Evolutionary conservation across 2,797 vertebrate species (phyloP).

Genomic region (Falco cherrug): DNA sequence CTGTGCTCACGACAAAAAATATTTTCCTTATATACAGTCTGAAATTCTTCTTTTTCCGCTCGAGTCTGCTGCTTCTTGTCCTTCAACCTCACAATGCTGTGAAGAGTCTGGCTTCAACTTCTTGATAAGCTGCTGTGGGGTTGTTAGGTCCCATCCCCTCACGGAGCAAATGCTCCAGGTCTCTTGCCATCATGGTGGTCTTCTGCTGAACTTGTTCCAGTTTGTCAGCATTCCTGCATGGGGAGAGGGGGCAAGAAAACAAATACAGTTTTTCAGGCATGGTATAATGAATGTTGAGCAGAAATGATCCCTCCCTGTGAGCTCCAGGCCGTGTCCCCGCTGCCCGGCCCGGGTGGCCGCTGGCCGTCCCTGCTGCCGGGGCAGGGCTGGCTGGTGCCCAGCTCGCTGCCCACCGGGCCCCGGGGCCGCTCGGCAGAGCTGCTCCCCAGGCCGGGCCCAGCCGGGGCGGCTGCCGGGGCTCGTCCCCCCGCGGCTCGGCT

Average conservation of each 20-base stretch:
- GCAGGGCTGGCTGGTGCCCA: neutral
- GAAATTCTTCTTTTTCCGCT: neutral
- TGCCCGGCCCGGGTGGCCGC: accelerated
- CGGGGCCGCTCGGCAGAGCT: neutral
- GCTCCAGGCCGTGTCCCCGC: accelerated
- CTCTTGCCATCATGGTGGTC: neutral
- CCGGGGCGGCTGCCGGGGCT: neutral
- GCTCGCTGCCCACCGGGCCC: neutral
- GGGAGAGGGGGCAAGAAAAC: neutral
- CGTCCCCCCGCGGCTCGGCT: neutral
- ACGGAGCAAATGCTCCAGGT: neutral
- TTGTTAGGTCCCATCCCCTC: neutral
- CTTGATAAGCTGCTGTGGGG: neutral
- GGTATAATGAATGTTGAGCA: neutral
- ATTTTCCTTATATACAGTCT: neutral
- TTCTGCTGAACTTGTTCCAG: neutral
- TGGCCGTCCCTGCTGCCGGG: neutral
- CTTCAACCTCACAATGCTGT: neutral
- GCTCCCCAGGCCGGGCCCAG: neutral
- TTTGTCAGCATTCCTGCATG: too few relatives aligned
- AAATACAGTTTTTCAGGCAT: neutral
- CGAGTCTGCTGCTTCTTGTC: neutral
- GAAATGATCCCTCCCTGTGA: accelerated
- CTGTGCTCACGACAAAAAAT: neutral
- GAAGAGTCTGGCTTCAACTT: neutral